phyloP scores from a whole-genome alignment of 1,140 invertebrate species.

The Leucophenga varia region DNA sequence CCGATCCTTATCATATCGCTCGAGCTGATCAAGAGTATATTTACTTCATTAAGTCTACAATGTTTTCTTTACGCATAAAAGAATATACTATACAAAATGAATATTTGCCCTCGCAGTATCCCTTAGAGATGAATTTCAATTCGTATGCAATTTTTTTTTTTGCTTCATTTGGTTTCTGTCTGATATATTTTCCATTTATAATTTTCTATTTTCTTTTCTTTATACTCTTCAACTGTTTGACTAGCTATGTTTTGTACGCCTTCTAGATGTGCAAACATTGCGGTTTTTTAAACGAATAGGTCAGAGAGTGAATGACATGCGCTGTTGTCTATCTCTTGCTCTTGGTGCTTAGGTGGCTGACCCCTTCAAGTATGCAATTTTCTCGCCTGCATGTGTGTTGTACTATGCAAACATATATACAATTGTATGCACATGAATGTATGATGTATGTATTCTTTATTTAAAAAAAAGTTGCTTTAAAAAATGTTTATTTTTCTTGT shows the following conservation, averaged over 20 bases:
- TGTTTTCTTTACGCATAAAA: too few species aligned
- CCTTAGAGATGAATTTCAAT: conserved; percentile 55
- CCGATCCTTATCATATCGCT: too few species aligned
- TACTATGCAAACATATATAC: not conserved
- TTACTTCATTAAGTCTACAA: too few species aligned
- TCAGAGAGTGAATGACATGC: not conserved
- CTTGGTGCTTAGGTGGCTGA: not conserved
- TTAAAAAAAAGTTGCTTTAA: too few species aligned
- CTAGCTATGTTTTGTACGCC: not conserved
- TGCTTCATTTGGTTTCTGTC: too few species aligned
- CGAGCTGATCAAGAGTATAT: too few species aligned
- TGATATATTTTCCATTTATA: too few species aligned
- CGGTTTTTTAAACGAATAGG: too few species aligned
- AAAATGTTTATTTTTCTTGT: too few species aligned
- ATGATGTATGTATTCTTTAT: too few species aligned
- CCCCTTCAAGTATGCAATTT: not conserved
- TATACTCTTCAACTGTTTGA: not conserved
- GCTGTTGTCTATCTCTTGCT: not conserved
- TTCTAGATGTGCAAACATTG: conserved; percentile 1
- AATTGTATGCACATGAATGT: not conserved
- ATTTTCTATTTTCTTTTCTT: conserved; percentile 1
- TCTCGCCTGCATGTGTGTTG: not conserved
- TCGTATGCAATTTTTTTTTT: conserved; percentile 44
- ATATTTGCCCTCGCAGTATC: conserved; percentile 37
- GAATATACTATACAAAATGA: too few species aligned